Evolutionary conservation across 2,797 vertebrate species (phyloP), one percentile per base, ranked within the genome.

Genomic region (Platyrinchus mystaceus): DNA sequence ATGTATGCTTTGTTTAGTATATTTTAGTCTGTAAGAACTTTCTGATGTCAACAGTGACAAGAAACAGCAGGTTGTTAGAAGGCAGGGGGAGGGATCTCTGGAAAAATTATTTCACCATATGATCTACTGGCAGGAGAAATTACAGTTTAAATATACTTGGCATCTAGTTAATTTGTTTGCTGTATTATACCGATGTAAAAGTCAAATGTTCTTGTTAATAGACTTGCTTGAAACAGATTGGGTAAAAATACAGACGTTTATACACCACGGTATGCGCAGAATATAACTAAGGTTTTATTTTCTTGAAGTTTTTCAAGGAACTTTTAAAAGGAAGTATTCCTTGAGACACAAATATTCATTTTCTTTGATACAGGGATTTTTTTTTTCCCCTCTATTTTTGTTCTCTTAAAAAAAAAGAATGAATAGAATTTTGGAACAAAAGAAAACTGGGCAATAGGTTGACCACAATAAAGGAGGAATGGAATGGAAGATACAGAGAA

Each of bases 281-380:
- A 71, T 34, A 10, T 24, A 70, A 66, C 82, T 93, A 77, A 46
- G 39, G 27, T 93, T 93, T 94, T 92, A 50, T 92, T 96, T 92
- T 84, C 89, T 34, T 93, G 37, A 28, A 39, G 37, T 58, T 85
- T 95, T 79, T 75, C 47, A 90, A 71, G 46, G n/a, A 63, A 82
- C 16, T 84, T 89, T 30, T 36, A 58, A 81, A 96, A 79, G 32
- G 0, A 89, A 88, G 59, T 86, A 58, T 91, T 92, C 46, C 80
- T 28, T n/a, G 43, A 77, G 27, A 84, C 70, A 47, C 58, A 91
- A 59, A 79, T 37, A 96, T 23, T 95, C 6, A 78, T 84, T 96
- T 90, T 14, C 20, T 84, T 85, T 93, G 75, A 97, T 87, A 80
- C n/a, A 67, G 64, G 88, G 50, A 68, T 60, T 62, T 93, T 81